Conservation (phyloP, 2,113 vertebrate species). For the Dipodomys ordii region DNA sequence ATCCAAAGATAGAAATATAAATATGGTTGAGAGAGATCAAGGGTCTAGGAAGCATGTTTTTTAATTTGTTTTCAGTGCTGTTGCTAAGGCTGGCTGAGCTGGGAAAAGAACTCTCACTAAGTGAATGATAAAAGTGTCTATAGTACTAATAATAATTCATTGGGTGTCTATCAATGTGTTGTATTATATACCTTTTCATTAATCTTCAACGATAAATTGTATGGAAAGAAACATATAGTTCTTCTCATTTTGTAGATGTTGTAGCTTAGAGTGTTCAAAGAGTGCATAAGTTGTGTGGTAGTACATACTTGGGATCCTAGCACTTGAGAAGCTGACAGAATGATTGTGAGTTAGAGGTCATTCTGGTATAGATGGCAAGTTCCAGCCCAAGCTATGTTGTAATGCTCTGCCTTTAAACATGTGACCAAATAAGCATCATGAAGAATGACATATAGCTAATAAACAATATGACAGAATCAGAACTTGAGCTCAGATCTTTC, state of each 20-base stretch:
- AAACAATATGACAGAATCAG: neutral
- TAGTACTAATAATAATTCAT: neutral
- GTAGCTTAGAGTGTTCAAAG: neutral
- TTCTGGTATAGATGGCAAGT: neutral
- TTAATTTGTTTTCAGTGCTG: neutral
- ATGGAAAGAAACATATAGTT: neutral
- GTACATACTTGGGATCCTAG: neutral
- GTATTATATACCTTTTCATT: neutral
- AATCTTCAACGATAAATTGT: neutral
- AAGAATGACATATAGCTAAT: neutral
- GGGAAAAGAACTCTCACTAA: neutral
- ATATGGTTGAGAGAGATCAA: neutral
- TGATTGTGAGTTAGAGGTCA: neutral
- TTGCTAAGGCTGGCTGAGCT: conserved; percentile 4
- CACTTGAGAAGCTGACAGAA: neutral
- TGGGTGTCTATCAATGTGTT: neutral
- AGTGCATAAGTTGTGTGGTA: neutral
- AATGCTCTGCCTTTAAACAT: neutral
- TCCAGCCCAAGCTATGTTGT: neutral
- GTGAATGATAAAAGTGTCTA: neutral
- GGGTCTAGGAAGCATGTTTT: neutral
- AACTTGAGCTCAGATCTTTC: neutral
- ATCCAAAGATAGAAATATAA: neutral
- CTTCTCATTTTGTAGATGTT: neutral
- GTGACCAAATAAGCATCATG: neutral